Evolutionary conservation across 2,888 invertebrate genomes (phyloP), one percentile per base, ranked within the genome.

Genomic region (Amphipoea oculea): DNA sequence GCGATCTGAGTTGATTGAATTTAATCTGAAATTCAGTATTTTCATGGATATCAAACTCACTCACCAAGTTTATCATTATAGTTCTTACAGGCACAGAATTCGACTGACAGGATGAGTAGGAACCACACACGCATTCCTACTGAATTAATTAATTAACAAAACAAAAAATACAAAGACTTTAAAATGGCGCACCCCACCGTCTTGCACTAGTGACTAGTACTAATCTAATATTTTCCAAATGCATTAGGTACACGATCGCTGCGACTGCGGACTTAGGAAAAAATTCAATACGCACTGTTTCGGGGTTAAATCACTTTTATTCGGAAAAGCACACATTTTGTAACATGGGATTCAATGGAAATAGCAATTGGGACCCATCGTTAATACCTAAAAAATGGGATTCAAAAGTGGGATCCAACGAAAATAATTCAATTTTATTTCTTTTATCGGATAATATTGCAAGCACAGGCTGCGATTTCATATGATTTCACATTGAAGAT

Each of bases 101-200:
- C 45, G 2, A 62, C 14, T 29, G 54, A 69, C n/a, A 84, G 48
- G n/a, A 66, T 17, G 9, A 76, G 2, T 23, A 85, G 20, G 1
- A 79, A 62, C 76, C 84, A 79, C 71, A 63, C 73, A 23, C 62
- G 51, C 74, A 84, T 84, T 57, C 20, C 66, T 57, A 57, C 51
- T 14, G 5, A 63, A 66, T 51, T 57, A 54, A 60, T 40, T 62
- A 54, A 60, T 54, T 29, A 57, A 36, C 0, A 36, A 12, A 65
- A 17, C 23, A 36, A 71, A n/a, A 40, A 40, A 20, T 51, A 17
- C n/a, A 11, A 63, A 20, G 9, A 67, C 20, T 36, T 48, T 11
- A 54, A 57, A 72, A 57, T 65, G n/a, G 29, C 67, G 60, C 14
- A 20, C 45, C 3, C 54, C 48, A 57, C 63, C 14, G 36, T 1